These are phyloP conservation scores for Kryphioiulus occultus DNA, from an alignment of 2,888 invertebrate genomes.

Conservation along the genomic window DNA sequence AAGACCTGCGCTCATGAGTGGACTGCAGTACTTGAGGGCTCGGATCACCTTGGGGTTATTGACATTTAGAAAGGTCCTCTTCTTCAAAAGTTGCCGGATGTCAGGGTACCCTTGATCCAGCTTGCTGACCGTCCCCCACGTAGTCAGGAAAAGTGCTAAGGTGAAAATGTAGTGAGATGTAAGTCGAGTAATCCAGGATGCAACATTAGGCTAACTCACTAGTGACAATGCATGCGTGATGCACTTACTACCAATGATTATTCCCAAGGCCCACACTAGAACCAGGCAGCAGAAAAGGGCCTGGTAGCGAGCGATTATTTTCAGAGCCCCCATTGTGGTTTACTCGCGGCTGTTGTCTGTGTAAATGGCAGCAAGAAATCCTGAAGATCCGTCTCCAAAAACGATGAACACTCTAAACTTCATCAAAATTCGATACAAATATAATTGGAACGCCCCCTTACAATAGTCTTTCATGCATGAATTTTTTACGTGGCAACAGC, in stretches of 20 bases:
- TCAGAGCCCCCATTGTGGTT: slow-evolving; percentile 16
- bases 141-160: slow-evolving; percentile 47
- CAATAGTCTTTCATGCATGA: neutral
- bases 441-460: neutral
- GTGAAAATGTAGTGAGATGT: neutral
- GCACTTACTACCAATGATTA: slow-evolving; percentile 49
- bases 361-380: neutral
- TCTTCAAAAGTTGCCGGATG: neutral
- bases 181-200: neutral
- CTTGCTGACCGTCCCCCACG: slow-evolving; percentile 41
- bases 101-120: neutral
- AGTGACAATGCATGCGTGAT: neutral
- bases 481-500: neutral
- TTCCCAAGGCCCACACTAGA: slow-evolving; percentile 50
- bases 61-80: slow-evolving; percentile 38
- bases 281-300: slow-evolving; percentile 50
- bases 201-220: too few species aligned
- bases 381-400: neutral
- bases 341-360: neutral
- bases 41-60: slow-evolving; percentile 51
- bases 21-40: slow-evolving; percentile 64
- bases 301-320: slow-evolving; percentile 48
- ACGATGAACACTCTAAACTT: neutral
- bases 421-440: too few species aligned
- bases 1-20: slow-evolving; percentile 60